Evolutionary conservation across 2,113 vertebrate species (phyloP).

Genomic region (Gambusia affinis): DNA sequence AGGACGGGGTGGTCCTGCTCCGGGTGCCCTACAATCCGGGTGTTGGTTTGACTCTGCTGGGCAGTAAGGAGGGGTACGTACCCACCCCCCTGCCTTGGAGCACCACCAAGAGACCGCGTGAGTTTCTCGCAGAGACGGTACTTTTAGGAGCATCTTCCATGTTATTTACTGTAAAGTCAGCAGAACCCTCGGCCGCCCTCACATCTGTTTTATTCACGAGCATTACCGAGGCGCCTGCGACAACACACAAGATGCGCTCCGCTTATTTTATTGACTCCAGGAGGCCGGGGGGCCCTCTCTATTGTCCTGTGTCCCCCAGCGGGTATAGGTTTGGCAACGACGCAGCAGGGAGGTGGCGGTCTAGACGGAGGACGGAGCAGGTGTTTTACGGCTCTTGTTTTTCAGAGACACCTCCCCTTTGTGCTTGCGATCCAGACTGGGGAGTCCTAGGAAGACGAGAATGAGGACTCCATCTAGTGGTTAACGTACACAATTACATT

Average conservation of each 20-base stretch:
- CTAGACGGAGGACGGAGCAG: slow-evolving; percentile 25
- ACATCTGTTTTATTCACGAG: slow-evolving; percentile 43
- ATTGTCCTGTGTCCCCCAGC: slow-evolving; percentile 18
- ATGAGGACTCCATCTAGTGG: slow-evolving; percentile 56
- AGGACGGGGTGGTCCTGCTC: slow-evolving; percentile 85
- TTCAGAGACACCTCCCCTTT: slow-evolving; percentile 51
- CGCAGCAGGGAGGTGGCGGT: slow-evolving; percentile 6
- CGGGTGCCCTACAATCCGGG: slow-evolving; percentile 84
- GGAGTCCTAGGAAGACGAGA: slow-evolving; percentile 23
- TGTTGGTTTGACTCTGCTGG: slow-evolving; percentile 86
- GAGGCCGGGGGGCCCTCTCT: not conserved
- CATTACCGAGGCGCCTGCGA: slow-evolving; percentile 47
- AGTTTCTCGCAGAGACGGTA: slow-evolving; percentile 5
- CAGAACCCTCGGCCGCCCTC: not conserved
- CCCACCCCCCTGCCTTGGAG: slow-evolving; percentile 89
- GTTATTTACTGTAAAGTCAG: not conserved
- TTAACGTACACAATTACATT: not conserved
- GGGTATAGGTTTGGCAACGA: not conserved
- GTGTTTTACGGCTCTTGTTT: slow-evolving; percentile 20
- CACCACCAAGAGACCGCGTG: slow-evolving; percentile 90
- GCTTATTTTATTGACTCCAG: slow-evolving; percentile 31
- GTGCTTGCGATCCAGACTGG: slow-evolving; percentile 33
- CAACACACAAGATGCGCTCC: slow-evolving; percentile 24
- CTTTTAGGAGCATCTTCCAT: not conserved
- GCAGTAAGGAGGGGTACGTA: slow-evolving; percentile 88